Base-by-base conservation (phyloP, 2,797 vertebrate genomes). In the Merluccius polli region DNA sequence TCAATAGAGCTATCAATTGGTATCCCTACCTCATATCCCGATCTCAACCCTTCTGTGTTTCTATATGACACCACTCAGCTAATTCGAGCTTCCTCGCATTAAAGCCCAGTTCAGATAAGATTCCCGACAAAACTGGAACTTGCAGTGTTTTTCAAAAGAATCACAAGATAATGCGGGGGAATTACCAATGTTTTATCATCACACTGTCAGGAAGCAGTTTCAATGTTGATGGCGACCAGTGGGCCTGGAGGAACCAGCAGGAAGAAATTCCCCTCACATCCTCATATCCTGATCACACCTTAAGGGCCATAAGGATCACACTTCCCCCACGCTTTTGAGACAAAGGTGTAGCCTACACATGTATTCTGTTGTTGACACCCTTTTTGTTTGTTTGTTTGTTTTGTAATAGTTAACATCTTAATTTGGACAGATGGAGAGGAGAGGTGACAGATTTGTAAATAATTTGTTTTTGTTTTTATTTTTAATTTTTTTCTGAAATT, bases 401-500 rank as follows among this genome's bases (percentile, higher is more conserved):
- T 36, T 36, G 36, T 36, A 6, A 36, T 7, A 36, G 36, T 36
- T 36, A 9, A 36, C 36, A 11, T 3, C 36, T 36, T 36, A 36
- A 36, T 9, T 6, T 36, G 7, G 36, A 36, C 7, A 36, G 4
- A 7, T 36, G 36, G 7, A 36, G 36, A 9, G 36, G 36, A 36
- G 36, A 6, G 9, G 7, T 3, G 33, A 35, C 33, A 3, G 33
- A 35, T n/a, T n/a, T n/a, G n/a, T 35, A 8, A 3, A 35, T 35
- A 35, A 35, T 3, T 35, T 35, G 33, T 3, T 38, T 77, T 29
- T 73, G 30, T 71, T 81, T 83, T 7, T 63, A 24, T 24, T 52
- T 21, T 21, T 0, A 16, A 44, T 44, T 52, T n/a, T 16, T 21
- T n/a, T 21, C 18, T 88, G 83, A 82, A 75, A 70, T 32, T 74